These are phyloP conservation scores for Diplolepis rosae DNA, from an alignment of 2,888 invertebrate genomes.

Conservation along the genomic window DNA sequence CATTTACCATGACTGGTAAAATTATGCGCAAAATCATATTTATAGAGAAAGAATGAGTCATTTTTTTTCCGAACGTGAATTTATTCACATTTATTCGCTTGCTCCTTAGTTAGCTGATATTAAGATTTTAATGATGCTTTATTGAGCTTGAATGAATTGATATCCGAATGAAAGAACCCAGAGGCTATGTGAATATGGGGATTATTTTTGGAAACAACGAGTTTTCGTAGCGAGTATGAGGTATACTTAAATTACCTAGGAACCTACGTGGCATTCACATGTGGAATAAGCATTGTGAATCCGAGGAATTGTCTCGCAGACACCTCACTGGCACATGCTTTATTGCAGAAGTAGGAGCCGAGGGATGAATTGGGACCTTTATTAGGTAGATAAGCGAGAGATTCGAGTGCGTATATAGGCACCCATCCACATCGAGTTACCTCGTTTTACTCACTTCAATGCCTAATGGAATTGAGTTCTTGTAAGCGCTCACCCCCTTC, in stretches of 20 bases:
- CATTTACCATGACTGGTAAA: too few relatives aligned
- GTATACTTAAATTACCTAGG: conserved; percentile 63
- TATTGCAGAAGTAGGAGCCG: conserved; percentile 53
- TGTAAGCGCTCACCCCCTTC: conserved; percentile 58
- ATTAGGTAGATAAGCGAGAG: conserved; percentile 68
- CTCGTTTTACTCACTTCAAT: conserved; percentile 69
- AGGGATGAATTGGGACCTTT: conserved; percentile 57
- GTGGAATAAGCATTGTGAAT: conserved; percentile 66
- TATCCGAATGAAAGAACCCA: conserved; percentile 40
- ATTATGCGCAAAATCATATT: too few relatives aligned
- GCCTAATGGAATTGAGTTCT: conserved; percentile 69
- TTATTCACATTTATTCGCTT: too few relatives aligned
- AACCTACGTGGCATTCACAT: conserved; percentile 59
- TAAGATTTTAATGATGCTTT: conserved; percentile 23
- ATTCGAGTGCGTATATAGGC: conserved; percentile 63
- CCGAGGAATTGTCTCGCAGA: conserved; percentile 65
- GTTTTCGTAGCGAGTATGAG: conserved; percentile 9
- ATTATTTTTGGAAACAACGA: conserved; percentile 36
- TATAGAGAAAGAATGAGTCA: too few relatives aligned
- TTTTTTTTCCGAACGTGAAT: too few relatives aligned
- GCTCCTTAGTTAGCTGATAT: background rate
- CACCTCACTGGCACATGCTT: conserved; percentile 63
- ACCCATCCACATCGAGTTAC: conserved; percentile 61
- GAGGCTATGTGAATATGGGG: conserved; percentile 34
- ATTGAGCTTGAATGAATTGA: conserved; percentile 6